These are phyloP conservation scores for Meloidogyne floridensis DNA, from an alignment of 1,140 invertebrate species.

Conservation along the genomic window DNA sequence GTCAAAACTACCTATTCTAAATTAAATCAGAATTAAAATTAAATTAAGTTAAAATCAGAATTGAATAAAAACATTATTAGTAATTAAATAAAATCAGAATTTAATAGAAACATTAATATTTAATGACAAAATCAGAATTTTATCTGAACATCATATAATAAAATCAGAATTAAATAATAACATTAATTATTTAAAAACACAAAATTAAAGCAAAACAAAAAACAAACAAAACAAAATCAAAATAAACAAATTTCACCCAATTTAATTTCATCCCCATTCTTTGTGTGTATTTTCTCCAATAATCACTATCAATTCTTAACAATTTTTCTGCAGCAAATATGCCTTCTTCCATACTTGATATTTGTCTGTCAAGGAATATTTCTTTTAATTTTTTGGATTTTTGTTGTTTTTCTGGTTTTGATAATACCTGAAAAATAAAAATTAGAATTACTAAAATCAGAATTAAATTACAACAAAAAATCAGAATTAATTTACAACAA, in stretches of 20 bases:
- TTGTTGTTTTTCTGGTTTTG: constrained; percentile 9
- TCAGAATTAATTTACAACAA: too few relatives aligned
- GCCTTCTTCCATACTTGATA: constrained; percentile 26
- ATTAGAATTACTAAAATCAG: neutral
- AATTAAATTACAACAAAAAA: neutral
- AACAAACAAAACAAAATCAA: constrained; percentile 14
- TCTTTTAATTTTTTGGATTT: constrained; percentile 19
- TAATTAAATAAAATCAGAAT: too few relatives aligned
- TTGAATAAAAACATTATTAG: too few relatives aligned
- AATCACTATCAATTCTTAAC: neutral
- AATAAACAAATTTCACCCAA: constrained; percentile 21
- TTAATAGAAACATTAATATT: too few relatives aligned
- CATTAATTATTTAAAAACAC: constrained; percentile 1
- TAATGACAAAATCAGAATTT: neutral
- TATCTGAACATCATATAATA: neutral
- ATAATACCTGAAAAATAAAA: constrained; percentile 22
- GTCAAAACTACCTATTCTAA: too few relatives aligned
- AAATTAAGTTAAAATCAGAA: too few relatives aligned
- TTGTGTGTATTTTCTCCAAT: constrained; percentile 14
- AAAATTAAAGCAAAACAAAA: constrained; percentile 2
- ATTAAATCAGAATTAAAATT: too few relatives aligned
- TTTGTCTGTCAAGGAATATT: constrained; percentile 30
- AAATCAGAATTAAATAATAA: neutral
- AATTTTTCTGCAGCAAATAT: constrained; percentile 18
- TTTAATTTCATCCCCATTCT: constrained; percentile 12